These are phyloP conservation scores for Gymnopithys bicolor DNA, from an alignment of 2,797 vertebrate species.

Conservation along the genomic window DNA sequence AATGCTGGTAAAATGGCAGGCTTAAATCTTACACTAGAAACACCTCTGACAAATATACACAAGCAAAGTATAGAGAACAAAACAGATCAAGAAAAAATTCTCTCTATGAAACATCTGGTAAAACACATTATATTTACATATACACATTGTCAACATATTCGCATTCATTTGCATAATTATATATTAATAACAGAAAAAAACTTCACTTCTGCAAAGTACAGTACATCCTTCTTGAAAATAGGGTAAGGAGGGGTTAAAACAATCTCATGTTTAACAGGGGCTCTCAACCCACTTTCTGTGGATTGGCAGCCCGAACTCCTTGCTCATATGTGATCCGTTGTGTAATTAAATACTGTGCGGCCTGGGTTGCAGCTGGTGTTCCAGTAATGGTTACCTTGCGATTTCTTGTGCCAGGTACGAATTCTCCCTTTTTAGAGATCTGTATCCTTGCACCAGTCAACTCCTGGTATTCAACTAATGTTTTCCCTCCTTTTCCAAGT, in stretches of 20 bases:
- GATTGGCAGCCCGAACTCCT: conserved; percentile 88
- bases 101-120: conserved; percentile 90
- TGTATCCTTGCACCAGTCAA: conserved; percentile 91
- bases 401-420: conserved; percentile 90
- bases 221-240: conserved; percentile 91
- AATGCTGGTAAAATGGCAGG: conserved; percentile 93
- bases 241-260: conserved; percentile 86
- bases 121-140: conserved; percentile 93
- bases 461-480: conserved; percentile 89
- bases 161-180: conserved; percentile 93
- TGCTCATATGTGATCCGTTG: conserved; percentile 90
- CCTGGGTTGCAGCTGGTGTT: conserved; percentile 88
- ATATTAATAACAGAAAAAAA: conserved; percentile 92
- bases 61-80: conserved; percentile 89
- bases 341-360: conserved; percentile 89
- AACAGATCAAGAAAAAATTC: conserved; percentile 88
- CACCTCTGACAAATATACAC: conserved; percentile 90
- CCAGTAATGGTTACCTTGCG: conserved; percentile 90
- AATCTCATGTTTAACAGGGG: conserved; percentile 75
- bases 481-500: conserved; percentile 90
- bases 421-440: conserved; percentile 90
- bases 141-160: conserved; percentile 91
- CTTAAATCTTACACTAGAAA: conserved; percentile 92
- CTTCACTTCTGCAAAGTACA: conserved; percentile 91
- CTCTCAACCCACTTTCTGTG: conserved; percentile 88